These are phyloP conservation scores for Anhinga anhinga DNA, from an alignment of 2,113 vertebrate genomes.

Conservation along the genomic window DNA sequence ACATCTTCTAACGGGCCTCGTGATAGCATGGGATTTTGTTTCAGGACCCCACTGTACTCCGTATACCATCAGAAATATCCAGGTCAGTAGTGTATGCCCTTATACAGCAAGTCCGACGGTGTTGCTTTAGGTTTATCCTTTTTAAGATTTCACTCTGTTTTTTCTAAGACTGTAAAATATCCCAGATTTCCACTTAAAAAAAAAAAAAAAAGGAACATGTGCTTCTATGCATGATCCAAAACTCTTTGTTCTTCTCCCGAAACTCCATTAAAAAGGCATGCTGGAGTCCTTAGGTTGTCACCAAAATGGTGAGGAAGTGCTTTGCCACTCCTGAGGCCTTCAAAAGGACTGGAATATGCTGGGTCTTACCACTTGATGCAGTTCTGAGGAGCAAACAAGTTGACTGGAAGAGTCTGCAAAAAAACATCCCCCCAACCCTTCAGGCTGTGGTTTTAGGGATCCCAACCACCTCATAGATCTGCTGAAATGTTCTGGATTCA, in stretches of 20 bases:
- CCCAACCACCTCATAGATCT: constrained; percentile 9
- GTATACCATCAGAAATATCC: background rate
- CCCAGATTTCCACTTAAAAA: background rate
- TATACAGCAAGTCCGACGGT: background rate
- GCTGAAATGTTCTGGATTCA: constrained; percentile 24
- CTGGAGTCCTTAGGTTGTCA: background rate
- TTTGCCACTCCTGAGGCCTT: background rate
- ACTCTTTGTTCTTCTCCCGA: background rate
- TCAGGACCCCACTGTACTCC: background rate
- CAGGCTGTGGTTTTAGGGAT: constrained; percentile 22
- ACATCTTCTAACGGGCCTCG: background rate
- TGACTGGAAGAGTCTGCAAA: background rate
- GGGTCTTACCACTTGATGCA: background rate
- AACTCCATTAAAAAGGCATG: background rate
- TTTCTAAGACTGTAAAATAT: background rate
- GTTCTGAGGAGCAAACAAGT: background rate
- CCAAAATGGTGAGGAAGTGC: background rate
- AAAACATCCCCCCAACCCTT: background rate
- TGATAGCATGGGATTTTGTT: background rate
- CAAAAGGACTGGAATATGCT: background rate
- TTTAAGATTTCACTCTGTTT: background rate
- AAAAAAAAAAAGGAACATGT: background rate
- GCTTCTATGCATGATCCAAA: background rate
- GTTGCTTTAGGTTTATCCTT: background rate
- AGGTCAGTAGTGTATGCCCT: background rate